Conservation (phyloP, 2,888 invertebrate genomes). For the Drosophila aldrichi region DNA sequence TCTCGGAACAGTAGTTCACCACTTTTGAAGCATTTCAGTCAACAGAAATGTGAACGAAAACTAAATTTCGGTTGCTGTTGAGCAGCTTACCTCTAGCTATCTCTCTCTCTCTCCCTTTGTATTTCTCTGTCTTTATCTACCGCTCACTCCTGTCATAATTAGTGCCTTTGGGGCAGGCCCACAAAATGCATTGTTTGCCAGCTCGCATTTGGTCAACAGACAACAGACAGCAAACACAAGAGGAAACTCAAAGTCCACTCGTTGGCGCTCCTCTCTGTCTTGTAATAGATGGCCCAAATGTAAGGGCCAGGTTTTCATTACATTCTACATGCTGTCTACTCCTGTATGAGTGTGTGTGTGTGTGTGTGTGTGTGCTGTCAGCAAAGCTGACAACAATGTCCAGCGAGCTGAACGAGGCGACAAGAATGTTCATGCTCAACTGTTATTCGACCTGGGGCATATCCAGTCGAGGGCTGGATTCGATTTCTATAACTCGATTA, state of each 20-base stretch:
- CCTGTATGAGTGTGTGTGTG: constrained; percentile 9
- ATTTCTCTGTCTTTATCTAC: not conserved
- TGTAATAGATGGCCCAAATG: constrained; percentile 34
- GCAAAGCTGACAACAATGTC: constrained; percentile 41
- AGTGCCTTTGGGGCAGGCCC: constrained; percentile 8
- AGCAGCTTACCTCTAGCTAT: not conserved
- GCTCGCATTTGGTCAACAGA: constrained; percentile 37
- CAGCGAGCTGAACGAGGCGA: constrained; percentile 18
- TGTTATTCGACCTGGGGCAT: not conserved
- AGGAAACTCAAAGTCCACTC: constrained; percentile 10
- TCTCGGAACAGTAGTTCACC: not conserved
- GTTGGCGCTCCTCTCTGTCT: not conserved
- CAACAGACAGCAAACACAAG: not conserved
- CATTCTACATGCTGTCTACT: constrained; percentile 15
- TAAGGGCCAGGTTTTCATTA: constrained; percentile 21
- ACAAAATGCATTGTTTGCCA: constrained; percentile 43
- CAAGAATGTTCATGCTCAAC: constrained; percentile 16
- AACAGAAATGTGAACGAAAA: not conserved
- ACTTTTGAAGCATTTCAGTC: not conserved
- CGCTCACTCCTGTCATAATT: constrained; percentile 10
- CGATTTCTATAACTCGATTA: not conserved
- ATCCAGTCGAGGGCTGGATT: not conserved
- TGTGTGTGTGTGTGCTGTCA: constrained; percentile 23
- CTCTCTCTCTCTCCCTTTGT: not conserved
- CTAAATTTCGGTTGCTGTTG: constrained; percentile 1